Percentiles rank a stretch among this genome's conserved stretches.
These are phyloP conservation scores for Xiphophorus couchianus DNA, from an alignment of 2,113 vertebrate species.

Conservation along the genomic window DNA sequence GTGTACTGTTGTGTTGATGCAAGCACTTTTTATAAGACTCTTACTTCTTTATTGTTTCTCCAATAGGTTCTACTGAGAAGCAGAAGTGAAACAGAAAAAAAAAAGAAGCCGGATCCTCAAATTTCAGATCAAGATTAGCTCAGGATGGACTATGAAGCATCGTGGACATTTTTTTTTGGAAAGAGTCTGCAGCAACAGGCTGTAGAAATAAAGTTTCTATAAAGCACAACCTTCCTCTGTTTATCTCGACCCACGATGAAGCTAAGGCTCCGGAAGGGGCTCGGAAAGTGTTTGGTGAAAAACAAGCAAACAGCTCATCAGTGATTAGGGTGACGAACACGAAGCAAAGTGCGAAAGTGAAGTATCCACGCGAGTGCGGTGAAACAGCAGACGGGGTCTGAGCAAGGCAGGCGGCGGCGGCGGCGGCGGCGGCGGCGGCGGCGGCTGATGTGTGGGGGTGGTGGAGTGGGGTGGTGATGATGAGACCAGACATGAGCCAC, in stretches of 20 bases:
- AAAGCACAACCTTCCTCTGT: background rate
- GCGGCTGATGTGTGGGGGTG: constrained; percentile 35
- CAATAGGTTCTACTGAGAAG: no score
- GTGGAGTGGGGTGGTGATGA: constrained; percentile 69
- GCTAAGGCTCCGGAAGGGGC: constrained; percentile 5
- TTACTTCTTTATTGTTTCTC: no score
- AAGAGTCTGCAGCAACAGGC: background rate
- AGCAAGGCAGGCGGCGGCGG: constrained; percentile 27
- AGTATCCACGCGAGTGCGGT: constrained; percentile 62
- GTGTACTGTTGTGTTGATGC: no score
- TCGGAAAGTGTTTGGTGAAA: constrained; percentile 19
- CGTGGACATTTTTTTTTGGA: background rate
- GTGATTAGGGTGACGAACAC: constrained; percentile 62
- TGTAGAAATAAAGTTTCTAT: background rate
- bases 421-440: constrained; percentile 11
- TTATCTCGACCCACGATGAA: background rate
- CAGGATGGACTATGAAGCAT: constrained; percentile 1
- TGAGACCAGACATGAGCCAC: constrained; percentile 82
- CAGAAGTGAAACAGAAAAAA: background rate
- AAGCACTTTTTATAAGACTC: no score
- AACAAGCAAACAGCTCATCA: background rate
- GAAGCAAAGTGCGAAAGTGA: constrained; percentile 64
- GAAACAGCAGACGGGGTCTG: constrained; percentile 46
- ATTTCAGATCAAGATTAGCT: constrained; percentile 26
- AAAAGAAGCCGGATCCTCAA: background rate